These are phyloP conservation scores for Ibidorhyncha struthersii DNA, from an alignment of 2,113 vertebrate species.

Conservation along the genomic window DNA sequence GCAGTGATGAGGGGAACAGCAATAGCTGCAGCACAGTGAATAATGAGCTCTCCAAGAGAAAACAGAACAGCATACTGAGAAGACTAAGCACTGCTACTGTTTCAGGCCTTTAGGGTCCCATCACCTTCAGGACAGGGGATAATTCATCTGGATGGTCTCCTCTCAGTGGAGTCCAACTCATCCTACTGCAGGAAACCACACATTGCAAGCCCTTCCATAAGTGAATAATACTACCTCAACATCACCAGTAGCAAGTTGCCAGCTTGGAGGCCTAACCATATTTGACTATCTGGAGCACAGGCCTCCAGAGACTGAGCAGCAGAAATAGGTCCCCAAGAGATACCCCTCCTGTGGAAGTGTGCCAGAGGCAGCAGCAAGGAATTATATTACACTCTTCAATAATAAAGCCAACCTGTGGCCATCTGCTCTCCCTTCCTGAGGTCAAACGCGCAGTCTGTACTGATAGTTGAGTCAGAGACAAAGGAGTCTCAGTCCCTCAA, in stretches of 20 bases:
- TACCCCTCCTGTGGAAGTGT: neutral
- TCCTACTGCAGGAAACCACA: neutral
- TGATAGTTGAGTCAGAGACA: neutral
- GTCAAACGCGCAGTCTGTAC: neutral
- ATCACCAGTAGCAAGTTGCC: rapidly evolving
- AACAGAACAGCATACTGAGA: neutral
- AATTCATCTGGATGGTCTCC: neutral
- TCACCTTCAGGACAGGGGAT: neutral
- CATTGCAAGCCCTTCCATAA: neutral
- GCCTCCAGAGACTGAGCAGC: neutral
- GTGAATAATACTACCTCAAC: neutral
- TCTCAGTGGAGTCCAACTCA: neutral
- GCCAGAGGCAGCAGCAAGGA: neutral
- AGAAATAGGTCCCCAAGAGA: neutral
- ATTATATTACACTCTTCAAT: neutral
- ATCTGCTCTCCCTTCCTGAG: neutral
- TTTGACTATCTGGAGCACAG: neutral
- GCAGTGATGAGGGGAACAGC: neutral
- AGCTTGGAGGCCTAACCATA: neutral
- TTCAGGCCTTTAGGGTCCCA: neutral
- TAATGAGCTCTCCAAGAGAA: neutral
- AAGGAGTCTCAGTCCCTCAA: neutral
- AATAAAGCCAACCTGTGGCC: neutral
- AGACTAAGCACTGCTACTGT: neutral
- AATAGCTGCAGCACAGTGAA: neutral